phyloP scores from a whole-genome alignment of 2,113 vertebrate genomes.

The chimpanzee (Pan troglodytes) region NHGRI_mPanTro3-v2.1_pri NC_086015.1:104128501-104129000 shows the following conservation, averaged over 20 bases:
- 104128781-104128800: neutral
- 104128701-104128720: neutral
- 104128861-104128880: neutral
- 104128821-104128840: neutral
- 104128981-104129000: neutral
- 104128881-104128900: neutral
- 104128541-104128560: neutral
- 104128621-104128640: neutral
- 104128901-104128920: neutral
- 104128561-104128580: neutral
- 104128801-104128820: neutral
- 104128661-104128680: neutral
- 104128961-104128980: neutral
- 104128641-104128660: neutral
- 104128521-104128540: neutral
- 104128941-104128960: neutral
- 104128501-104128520: neutral
- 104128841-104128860: neutral
- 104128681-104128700: neutral
- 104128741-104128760: neutral
- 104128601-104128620: neutral
- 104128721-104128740: neutral
- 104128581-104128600: neutral
- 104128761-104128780: neutral
- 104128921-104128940: neutral